phyloP scores from a whole-genome alignment of 2,888 invertebrate species.

The Erebia palarica region DNA sequence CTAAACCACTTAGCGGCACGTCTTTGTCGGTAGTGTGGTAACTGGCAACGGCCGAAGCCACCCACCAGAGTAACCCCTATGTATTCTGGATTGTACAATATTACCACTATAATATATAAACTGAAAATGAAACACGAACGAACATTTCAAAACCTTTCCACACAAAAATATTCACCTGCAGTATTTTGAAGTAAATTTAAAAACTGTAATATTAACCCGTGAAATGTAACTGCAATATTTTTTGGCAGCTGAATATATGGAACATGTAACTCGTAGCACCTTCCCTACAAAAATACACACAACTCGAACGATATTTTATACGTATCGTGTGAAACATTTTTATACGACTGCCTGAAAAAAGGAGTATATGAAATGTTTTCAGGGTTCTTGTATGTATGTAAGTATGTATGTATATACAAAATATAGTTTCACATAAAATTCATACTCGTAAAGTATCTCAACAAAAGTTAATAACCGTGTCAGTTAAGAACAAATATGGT shows the following conservation, averaged over 20 bases:
- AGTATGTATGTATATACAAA: no score
- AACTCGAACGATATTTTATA: constrained; percentile 9
- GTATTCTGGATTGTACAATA: background rate
- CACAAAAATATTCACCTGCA: background rate
- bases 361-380: no score
- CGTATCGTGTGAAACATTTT: background rate
- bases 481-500: no score
- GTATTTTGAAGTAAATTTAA: constrained; percentile 10
- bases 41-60: no score
- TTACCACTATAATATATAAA: background rate
- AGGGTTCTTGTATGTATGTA: no score
- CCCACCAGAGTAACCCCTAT: no score
- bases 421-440: no score
- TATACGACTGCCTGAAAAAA: no score
- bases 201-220: constrained; percentile 5
- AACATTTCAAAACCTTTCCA: background rate
- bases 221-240: constrained; percentile 17
- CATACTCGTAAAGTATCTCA: no score
- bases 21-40: no score
- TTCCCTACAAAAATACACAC: constrained; percentile 7
- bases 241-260: constrained; percentile 15
- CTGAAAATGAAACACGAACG: background rate
- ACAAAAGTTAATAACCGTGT: no score
- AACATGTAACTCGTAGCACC: constrained; percentile 16
- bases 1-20: no score